Conservation (phyloP, 2,888 invertebrate genomes). For the Drosophila recens region DNA sequence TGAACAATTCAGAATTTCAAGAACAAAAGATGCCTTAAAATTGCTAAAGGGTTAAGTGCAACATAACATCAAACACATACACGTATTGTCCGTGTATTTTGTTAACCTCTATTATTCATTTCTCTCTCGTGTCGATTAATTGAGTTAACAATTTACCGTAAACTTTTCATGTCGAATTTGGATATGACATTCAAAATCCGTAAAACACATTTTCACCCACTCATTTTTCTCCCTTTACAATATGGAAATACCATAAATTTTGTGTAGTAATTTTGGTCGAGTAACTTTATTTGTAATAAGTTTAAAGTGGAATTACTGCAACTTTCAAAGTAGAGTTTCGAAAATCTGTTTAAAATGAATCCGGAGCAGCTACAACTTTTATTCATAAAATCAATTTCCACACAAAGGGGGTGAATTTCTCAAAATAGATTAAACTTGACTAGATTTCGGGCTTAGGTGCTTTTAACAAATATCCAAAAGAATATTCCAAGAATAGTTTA, state of each 20-base stretch:
- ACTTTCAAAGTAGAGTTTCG: no score
- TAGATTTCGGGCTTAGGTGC: not conserved
- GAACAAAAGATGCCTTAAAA: constrained; percentile 13
- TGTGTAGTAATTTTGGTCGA: not conserved
- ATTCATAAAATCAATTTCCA: no score
- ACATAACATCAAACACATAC: not conserved
- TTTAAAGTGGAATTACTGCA: no score
- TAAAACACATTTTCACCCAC: not conserved
- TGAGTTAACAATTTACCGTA: not conserved
- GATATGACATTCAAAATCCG: not conserved
- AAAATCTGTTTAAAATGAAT: not conserved
- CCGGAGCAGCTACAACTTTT: not conserved
- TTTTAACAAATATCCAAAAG: no score
- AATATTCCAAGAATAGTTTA: no score
- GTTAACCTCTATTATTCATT: not conserved
- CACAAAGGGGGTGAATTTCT: not conserved
- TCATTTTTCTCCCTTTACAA: not conserved
- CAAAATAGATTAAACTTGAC: not conserved
- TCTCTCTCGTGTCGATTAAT: not conserved
- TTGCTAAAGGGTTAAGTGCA: constrained; percentile 9
- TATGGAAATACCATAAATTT: not conserved
- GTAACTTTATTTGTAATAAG: not conserved
- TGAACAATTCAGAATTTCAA: not conserved
- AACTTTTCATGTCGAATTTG: not conserved
- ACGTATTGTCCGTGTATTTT: not conserved